phyloP scores from a whole-genome alignment of 92 coral and sea anemone genomes.

The Hydrozoanthus gracilis region DNA sequence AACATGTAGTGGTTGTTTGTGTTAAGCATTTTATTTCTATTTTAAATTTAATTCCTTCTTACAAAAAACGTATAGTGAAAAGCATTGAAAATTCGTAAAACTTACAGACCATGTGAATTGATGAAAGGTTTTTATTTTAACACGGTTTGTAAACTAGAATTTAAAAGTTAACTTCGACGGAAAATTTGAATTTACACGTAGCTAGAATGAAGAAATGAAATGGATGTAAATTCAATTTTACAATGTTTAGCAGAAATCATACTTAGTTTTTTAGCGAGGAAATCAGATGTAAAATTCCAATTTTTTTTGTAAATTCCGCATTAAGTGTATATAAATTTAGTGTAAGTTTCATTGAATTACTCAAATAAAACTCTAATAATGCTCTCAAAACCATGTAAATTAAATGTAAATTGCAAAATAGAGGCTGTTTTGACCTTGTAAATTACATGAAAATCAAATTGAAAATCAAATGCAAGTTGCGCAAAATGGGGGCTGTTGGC shows the following conservation, averaged over 20 bases:
- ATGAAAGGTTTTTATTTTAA: conserved; percentile 21
- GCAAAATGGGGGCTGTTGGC: not conserved
- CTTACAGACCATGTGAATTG: conserved; percentile 28
- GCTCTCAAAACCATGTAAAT: conserved; percentile 42
- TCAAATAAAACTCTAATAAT: conserved; percentile 12
- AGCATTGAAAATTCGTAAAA: conserved; percentile 12
- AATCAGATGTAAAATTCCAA: conserved; percentile 9
- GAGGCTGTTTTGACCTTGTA: not conserved
- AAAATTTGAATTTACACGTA: conserved; percentile 29
- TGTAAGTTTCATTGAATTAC: conserved; percentile 28
- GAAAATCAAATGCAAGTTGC: not conserved
- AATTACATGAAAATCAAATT: not conserved
- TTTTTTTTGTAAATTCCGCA: conserved; percentile 25
- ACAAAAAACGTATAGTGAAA: too few relatives aligned
- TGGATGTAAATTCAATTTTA: conserved; percentile 27
- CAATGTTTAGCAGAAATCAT: conserved; percentile 35
- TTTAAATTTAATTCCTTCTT: too few relatives aligned
- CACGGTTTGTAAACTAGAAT: conserved; percentile 23
- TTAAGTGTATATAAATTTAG: conserved; percentile 31
- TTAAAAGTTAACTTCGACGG: conserved; percentile 18
- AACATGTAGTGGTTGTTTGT: too few relatives aligned
- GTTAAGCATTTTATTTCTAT: too few relatives aligned
- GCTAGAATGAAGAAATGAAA: not conserved
- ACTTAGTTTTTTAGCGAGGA: conserved; percentile 3
- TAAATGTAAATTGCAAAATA: conserved; percentile 6